Evolutionary conservation across 2,797 vertebrate species (phyloP), one percentile per base, ranked within the genome.

Genomic region (Cossypha niveicapilla): DNA sequence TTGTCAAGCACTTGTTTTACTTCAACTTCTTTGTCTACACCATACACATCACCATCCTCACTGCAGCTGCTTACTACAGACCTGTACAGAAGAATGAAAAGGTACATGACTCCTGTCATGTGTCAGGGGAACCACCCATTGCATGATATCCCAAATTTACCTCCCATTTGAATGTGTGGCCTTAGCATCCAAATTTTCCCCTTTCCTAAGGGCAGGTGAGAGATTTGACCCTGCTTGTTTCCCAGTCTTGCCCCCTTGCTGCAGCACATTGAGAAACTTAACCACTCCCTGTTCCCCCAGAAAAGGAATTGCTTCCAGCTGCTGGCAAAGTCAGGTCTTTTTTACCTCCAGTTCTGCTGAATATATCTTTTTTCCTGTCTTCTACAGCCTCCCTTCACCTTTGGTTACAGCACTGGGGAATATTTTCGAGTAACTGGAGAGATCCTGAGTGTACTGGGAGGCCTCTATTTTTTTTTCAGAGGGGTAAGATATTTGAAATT

Each of bases 21-120:
- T 96, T 98, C 63, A 99, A 98, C 95, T 99, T 99, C 91, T 91
- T 99, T 45, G 74, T 97, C 86, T 99, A 99, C 96, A 15, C 98
- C 22, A 7, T 97, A 30, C 99, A 99, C 88, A 97, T 99, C 95
- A 42, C 84, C 81, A 92, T 98, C 96, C 99, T 99, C 95, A 99
- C 99, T 3, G 4, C 88, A 3, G 96, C 98, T 6, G 98, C 98
- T 78, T 99, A 99, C 97, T 96, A 98, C 90, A 98, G 98, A 61
- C 98, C 98, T 9, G 97, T 98, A 53, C 54, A 95, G 47, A 96
- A 96, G 50, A 37, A 79, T 19, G 86, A 67, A 37, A 94, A 86
- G 88, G 97, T 97, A 44, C 1, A 3, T 78, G 23, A 32, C 6
- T 61, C 4, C 41, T 80, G 57, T 22, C 37, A 6, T 3, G 0